A percentile compares a stretch with the other conserved stretches of the same genome.
These are phyloP conservation scores for Zaprionus ornatus DNA, from an alignment of 1,140 invertebrate species.

Conservation along the genomic window DNA sequence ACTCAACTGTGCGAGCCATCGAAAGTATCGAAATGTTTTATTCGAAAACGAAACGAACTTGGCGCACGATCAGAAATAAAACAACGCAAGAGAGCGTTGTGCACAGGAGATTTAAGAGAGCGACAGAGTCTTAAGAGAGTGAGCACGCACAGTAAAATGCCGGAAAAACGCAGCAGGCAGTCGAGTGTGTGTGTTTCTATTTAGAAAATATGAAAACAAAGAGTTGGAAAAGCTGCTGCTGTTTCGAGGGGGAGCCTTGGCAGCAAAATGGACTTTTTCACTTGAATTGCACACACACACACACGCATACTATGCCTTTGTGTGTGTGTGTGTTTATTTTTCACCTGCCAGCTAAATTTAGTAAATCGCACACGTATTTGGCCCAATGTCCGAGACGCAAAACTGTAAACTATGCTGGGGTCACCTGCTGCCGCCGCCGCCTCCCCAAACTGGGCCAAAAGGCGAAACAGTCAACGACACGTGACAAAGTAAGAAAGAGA, in stretches of 20 bases:
- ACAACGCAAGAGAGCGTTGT: slow-evolving; percentile 40
- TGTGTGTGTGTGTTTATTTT: slow-evolving; percentile 44
- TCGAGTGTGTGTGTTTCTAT: slow-evolving; percentile 1
- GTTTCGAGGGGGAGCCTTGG: slow-evolving; percentile 38
- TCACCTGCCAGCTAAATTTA: slow-evolving; percentile 71
- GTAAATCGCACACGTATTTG: slow-evolving; percentile 80
- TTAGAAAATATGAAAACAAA: slow-evolving; percentile 38
- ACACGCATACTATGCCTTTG: neutral
- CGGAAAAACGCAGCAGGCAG: slow-evolving; percentile 45
- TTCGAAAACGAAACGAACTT: slow-evolving; percentile 66
- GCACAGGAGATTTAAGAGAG: slow-evolving; percentile 26
- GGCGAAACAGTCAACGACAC: slow-evolving; percentile 78
- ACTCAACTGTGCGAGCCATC: slow-evolving; percentile 69
- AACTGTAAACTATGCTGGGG: slow-evolving; percentile 74
- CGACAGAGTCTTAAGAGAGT: slow-evolving; percentile 1
- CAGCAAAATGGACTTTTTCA: slow-evolving; percentile 48
- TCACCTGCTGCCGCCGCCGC: slow-evolving; percentile 40
- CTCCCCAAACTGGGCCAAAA: slow-evolving; percentile 69
- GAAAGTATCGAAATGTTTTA: slow-evolving; percentile 76
- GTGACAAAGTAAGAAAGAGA: slow-evolving; percentile 30
- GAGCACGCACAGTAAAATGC: slow-evolving; percentile 38
- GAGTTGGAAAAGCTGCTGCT: slow-evolving; percentile 27
- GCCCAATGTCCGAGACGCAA: slow-evolving; percentile 76
- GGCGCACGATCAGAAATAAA: slow-evolving; percentile 69
- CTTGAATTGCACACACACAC: slow-evolving; percentile 37